Evolutionary conservation across 2,113 vertebrate species (phyloP).

Genomic region (Taxidea taxus): DNA sequence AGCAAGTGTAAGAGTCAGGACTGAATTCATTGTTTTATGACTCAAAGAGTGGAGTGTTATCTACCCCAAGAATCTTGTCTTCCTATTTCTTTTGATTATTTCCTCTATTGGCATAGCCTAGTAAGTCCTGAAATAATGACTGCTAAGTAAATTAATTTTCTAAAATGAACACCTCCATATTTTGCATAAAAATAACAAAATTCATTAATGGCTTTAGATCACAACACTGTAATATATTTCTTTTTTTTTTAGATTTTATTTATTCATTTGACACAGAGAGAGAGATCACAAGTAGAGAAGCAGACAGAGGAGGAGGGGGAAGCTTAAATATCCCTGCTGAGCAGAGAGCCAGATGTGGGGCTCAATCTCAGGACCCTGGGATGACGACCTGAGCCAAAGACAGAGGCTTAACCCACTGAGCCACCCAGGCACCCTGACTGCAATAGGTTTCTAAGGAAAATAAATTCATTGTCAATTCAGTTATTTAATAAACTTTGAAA

Average conservation of each 20-base stretch:
- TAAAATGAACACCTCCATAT: background rate
- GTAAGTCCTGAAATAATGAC: background rate
- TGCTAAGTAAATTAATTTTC: background rate
- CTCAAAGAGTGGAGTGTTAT: background rate
- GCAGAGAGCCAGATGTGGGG: too few relatives aligned
- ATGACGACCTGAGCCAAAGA: too few relatives aligned
- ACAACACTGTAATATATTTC: background rate
- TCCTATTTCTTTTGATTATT: background rate
- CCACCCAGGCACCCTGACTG: background rate
- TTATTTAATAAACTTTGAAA: background rate
- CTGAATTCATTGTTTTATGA: background rate
- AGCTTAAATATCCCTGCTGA: too few relatives aligned
- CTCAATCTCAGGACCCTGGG: too few relatives aligned
- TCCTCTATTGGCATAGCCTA: background rate
- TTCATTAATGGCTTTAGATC: background rate
- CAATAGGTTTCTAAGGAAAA: background rate
- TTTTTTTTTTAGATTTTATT: background rate
- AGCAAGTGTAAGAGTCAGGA: background rate
- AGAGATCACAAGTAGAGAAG: too few relatives aligned
- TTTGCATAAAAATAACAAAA: background rate
- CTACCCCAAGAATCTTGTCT: background rate
- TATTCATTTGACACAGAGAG: too few relatives aligned
- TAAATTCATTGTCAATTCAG: background rate
- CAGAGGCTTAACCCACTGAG: too few relatives aligned
- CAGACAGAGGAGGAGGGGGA: too few relatives aligned